Percentiles rank a stretch among this genome's conserved stretches.
Evolutionary conservation across 1,140 invertebrate genomes (phyloP).

Genomic region (Drosophila funebris): DNA sequence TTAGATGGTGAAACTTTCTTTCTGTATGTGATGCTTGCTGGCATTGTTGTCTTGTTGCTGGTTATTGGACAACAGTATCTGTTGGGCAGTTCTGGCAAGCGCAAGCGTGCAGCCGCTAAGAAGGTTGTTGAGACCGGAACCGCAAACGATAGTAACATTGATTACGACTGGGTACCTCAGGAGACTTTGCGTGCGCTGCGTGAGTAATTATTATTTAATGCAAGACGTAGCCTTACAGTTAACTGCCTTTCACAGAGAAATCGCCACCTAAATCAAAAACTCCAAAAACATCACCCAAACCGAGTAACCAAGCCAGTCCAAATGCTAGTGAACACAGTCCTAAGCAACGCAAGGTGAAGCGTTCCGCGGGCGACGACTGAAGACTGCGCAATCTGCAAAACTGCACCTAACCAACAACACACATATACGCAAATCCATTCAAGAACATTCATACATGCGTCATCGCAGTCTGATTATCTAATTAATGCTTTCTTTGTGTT

Average conservation of each 20-base stretch:
- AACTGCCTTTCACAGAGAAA: conserved; percentile 85
- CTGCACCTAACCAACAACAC: conserved; percentile 12
- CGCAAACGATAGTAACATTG: conserved; percentile 95
- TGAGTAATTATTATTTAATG: conserved; percentile 85
- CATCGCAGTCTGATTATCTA: conserved; percentile 19
- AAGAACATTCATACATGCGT: conserved; percentile 44
- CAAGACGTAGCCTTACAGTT: not conserved
- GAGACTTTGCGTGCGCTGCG: conserved; percentile 93
- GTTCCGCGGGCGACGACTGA: conserved; percentile 87
- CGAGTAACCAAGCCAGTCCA: conserved; percentile 79
- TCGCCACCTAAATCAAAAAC: conserved; percentile 84
- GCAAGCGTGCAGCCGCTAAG: conserved; percentile 85
- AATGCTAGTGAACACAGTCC: conserved; percentile 87
- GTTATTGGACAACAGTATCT: conserved; percentile 96
- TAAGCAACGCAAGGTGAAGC: conserved; percentile 89
- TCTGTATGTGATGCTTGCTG: conserved; percentile 96
- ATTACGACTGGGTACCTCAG: conserved; percentile 99
- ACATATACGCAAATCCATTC: conserved; percentile 3
- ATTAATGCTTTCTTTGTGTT: conserved; percentile 58
- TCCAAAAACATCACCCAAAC: conserved; percentile 84
- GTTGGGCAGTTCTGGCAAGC: conserved; percentile 87
- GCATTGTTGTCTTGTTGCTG: conserved; percentile 93
- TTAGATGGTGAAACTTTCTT: conserved; percentile 99
- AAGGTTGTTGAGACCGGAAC: conserved; percentile 91
- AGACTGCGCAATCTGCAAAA: conserved; percentile 51